Base-by-base conservation (phyloP, 2,888 invertebrate genomes). In the Leistus spinibarbis region DNA sequence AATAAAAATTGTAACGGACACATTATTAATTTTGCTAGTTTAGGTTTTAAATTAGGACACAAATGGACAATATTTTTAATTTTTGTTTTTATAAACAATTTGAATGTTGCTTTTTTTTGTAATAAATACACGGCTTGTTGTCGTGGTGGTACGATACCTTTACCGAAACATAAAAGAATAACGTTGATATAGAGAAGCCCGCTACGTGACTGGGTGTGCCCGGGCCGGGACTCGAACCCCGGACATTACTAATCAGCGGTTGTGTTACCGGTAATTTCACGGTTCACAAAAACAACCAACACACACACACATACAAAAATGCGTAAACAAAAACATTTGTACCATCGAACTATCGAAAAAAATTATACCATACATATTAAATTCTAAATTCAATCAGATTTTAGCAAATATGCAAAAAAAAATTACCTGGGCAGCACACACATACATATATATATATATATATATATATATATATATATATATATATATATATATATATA, bases 191-290 rank as follows among this genome's bases (percentile, higher is more conserved):
- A 60, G 22, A 60, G 60, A 20, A 66, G 66, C 40, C 53, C 40
- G 20, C 17, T 40, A 40, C 66, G 66, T 66, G 66, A 66, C 40
- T 66, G 66, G 66, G 66, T 40, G 66, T 40, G 66, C 60, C 20
- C 60, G 60, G 22, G 60, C 60, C 66, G 16, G 53, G 53, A 40
- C 53, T 66, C 66, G 53, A 66, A 40, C 27, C 66, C 66, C 19
- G 66, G 66, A 66, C 66, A 60, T 60, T 16, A 17, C 27, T 66
- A 66, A 66, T 66, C 66, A 66, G 19, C 20, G 53, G 66, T 60
- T 60, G 20, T 19, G 60, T 60, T 22, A 22, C 60, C 17, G 17
- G 60, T 20, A 19, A 60, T 20, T 60, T 22, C 22, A 22, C 60
- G 19, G 17, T 19, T 19, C 60, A 10, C 60, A 19, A 57, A 16